phyloP scores from a whole-genome alignment of 2,113 vertebrate species.

The Motacilla alba region DNA sequence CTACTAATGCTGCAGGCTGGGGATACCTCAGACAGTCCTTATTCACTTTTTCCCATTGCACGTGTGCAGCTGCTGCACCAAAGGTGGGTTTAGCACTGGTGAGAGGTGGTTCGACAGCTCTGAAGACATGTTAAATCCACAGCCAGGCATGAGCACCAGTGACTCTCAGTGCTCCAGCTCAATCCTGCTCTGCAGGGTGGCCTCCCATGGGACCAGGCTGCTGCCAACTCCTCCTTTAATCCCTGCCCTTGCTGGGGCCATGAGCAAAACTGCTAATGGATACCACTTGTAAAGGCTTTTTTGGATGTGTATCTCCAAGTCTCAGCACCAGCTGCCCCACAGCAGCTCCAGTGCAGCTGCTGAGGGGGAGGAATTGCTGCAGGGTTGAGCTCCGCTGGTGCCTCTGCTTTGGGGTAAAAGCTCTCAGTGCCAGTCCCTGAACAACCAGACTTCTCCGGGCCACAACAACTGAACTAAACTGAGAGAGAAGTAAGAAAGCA shows the following conservation, averaged over 20 bases:
- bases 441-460: background rate
- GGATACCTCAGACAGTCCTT: background rate
- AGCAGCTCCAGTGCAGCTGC: background rate
- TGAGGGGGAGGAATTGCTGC: background rate
- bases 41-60: background rate
- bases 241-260: background rate
- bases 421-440: background rate
- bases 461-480: background rate
- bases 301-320: background rate
- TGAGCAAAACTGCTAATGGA: background rate
- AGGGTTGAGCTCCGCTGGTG: background rate
- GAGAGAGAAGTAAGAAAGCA: background rate
- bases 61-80: background rate
- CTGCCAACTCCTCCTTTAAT: background rate
- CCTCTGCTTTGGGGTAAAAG: background rate
- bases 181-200: background rate
- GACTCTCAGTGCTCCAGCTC: background rate
- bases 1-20: background rate
- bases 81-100: background rate
- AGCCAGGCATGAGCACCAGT: rapidly evolving
- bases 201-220: background rate
- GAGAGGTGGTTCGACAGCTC: background rate
- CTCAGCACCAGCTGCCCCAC: background rate
- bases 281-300: background rate
- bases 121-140: background rate